phyloP scores from a whole-genome alignment of 2,113 vertebrate genomes.

The Sminthopsis crassicaudata region DNA sequence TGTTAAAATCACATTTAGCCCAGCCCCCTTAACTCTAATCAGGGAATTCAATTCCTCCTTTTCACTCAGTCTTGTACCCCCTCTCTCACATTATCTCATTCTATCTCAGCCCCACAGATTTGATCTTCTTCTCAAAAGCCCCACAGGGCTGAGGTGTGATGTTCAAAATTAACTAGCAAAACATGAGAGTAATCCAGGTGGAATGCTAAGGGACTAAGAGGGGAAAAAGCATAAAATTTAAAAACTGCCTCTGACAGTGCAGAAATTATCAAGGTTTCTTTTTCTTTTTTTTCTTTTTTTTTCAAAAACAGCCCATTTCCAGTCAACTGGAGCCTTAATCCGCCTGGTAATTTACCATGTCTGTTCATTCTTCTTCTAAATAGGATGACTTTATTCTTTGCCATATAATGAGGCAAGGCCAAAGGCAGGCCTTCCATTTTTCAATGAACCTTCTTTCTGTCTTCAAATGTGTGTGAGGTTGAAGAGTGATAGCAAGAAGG shows the following conservation, averaged over 20 bases:
- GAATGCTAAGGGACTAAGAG: constrained; percentile 78
- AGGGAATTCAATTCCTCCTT: not conserved
- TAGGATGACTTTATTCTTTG: constrained; percentile 43
- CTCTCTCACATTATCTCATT: not conserved
- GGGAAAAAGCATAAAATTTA: constrained; percentile 81
- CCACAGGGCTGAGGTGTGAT: constrained; percentile 60
- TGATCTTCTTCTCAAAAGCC: constrained; percentile 42
- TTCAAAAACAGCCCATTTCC: constrained; percentile 73
- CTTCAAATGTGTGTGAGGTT: not conserved
- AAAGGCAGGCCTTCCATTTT: not conserved
- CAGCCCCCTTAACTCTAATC: not conserved
- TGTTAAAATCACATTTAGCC: constrained; percentile 75
- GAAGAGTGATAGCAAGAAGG: not conserved
- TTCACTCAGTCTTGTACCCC: too few relatives aligned
- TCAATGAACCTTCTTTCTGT: constrained; percentile 33
- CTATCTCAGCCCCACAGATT: constrained; percentile 33
- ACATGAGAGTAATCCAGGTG: constrained; percentile 79
- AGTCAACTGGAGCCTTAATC: constrained; percentile 77
- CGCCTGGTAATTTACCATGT: constrained; percentile 66
- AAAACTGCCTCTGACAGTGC: constrained; percentile 81
- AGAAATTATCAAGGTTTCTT: constrained; percentile 78
- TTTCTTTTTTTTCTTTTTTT: not conserved
- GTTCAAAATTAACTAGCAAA: constrained; percentile 79
- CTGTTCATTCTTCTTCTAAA: constrained; percentile 59
- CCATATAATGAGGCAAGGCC: not conserved